These are phyloP conservation scores for Spheniscus mendiculus DNA, from an alignment of 2,113 vertebrate genomes.

Conservation along the genomic window DNA sequence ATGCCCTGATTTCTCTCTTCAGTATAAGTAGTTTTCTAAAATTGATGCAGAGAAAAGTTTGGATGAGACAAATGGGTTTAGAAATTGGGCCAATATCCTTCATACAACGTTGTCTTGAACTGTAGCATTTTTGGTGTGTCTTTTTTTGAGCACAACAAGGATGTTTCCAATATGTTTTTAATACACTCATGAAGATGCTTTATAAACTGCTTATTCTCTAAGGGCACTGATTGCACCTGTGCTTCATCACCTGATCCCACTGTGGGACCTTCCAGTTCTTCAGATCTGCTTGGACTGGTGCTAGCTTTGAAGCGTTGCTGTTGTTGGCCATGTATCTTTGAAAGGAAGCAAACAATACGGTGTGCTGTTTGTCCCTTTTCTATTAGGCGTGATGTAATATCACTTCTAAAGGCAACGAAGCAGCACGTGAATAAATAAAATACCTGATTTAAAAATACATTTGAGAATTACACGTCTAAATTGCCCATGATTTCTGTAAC, in stretches of 20 bases:
- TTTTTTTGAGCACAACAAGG: background rate
- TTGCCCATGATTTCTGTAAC: background rate
- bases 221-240: background rate
- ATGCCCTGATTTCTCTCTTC: slow-evolving; percentile 24
- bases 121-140: background rate
- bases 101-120: background rate
- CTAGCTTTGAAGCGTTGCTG: background rate
- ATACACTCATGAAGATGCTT: background rate
- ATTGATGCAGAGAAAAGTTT: background rate
- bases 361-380: background rate
- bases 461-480: background rate
- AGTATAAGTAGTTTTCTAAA: slow-evolving; percentile 2
- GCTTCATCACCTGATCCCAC: background rate
- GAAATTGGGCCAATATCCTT: background rate
- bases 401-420: background rate
- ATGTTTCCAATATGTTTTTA: background rate
- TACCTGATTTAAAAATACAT: background rate
- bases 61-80: background rate
- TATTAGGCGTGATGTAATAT: background rate
- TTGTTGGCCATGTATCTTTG: background rate
- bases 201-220: background rate
- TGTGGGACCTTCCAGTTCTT: background rate
- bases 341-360: background rate
- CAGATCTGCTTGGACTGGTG: background rate
- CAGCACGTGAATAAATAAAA: background rate